Base-by-base conservation (phyloP, 2,113 vertebrate species). In the Platichthys flesus region DNA sequence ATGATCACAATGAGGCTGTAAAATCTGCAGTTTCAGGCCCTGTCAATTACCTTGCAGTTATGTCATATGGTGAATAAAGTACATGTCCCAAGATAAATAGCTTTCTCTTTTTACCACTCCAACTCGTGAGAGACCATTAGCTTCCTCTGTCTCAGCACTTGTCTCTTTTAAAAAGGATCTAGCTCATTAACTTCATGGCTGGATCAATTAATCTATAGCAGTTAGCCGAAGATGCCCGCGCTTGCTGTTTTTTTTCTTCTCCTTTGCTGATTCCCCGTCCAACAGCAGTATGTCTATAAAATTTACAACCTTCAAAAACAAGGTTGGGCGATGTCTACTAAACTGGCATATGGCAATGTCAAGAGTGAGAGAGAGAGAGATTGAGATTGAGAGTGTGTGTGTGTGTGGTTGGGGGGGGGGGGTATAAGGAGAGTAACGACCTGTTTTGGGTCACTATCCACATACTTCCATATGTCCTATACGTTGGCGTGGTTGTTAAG, bases 131-230 rank as follows among this genome's bases (percentile, higher is more conserved):
- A 86, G 71, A 76, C 87, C 87, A 91, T 93, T 92, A 94, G 86
- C 83, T 89, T 85, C 70, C 74, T 91, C 89, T 84, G 79, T 85
- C 85, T 85, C 85, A 86, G 87, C 85, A 83, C 87, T 86, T 76
- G 83, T 91, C 90, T 90, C 85, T 91, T 91, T 92, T 85, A 90
- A 90, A 89, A 90, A 60, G 59, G 85, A 90, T 87, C 77, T 85
- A 91, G 83, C 90, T 92, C 93, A 93, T 93, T 93, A 93, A 91
- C 90, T 90, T 92, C 88, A 89, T 83, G 85, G 88, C 73, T 72
- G 51, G 79, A 93, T 90, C 93, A 93, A 93, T 92, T 93, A 93
- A 93, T 94, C 93, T 81, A 91, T 91, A 93, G 87, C 85, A 90
- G 91, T 92, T 93, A 92, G 83, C 76, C 67, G 84, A 92, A 91